Conservation (phyloP, 2,888 invertebrate species). For the Harmothoe impar region DNA sequence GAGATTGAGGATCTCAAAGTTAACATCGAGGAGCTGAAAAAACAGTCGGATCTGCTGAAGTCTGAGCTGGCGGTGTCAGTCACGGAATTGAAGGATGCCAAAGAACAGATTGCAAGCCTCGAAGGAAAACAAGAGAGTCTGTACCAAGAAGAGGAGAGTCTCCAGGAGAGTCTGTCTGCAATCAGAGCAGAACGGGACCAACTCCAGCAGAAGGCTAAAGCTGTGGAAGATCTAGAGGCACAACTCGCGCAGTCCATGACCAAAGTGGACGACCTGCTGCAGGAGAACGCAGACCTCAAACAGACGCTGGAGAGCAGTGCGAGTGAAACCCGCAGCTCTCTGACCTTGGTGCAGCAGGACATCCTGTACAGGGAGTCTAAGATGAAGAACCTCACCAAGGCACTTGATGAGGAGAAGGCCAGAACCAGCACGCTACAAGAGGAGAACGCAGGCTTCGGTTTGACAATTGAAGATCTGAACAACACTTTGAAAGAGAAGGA, state of each 20-base stretch:
- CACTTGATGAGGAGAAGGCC: background rate
- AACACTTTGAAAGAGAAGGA: background rate
- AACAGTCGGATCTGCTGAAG: background rate
- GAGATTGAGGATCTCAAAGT: constrained; percentile 19
- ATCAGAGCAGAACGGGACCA: background rate
- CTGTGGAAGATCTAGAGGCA: background rate
- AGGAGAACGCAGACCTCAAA: constrained; percentile 15
- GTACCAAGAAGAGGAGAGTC: background rate
- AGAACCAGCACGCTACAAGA: background rate
- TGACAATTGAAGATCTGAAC: background rate
- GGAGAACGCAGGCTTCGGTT: background rate
- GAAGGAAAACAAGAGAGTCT: constrained; percentile 30
- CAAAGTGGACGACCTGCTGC: background rate
- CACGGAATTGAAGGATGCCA: background rate
- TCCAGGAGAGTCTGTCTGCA: background rate
- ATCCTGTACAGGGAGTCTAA: background rate
- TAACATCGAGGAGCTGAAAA: background rate
- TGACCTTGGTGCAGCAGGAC: constrained; percentile 11
- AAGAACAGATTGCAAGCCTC: background rate
- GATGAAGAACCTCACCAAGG: background rate
- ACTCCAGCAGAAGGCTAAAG: background rate
- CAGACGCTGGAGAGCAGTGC: constrained; percentile 9
- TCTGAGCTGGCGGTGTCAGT: background rate
- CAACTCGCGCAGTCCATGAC: background rate
- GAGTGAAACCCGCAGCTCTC: constrained; percentile 19